Evolutionary conservation across 2,113 vertebrate species (phyloP), one percentile per base, ranked within the genome.

Genomic region (Hyperoodon ampullatus): DNA sequence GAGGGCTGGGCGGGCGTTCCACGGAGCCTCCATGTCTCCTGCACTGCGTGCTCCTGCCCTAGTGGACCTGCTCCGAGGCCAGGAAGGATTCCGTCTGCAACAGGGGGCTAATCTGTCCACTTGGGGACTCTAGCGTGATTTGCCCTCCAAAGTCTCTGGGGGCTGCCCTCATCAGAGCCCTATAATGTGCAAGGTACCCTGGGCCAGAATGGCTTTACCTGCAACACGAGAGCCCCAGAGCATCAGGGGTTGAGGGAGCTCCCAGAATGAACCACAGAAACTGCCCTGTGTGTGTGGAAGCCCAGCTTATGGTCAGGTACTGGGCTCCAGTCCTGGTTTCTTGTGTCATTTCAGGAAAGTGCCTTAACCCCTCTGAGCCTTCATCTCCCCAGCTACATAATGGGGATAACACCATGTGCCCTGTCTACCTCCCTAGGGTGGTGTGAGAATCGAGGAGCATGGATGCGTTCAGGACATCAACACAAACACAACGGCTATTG

Each of bases 331-430:
- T 6, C 53, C 68, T 24, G 13, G n/a, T 70, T 50, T 88, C 70
- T 55, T 93, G 28, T 88, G 85, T 68, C 77, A 89, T 47, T 61
- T 70, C 21, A 30, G 83, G 39, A 19, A 61, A 77, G 26, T 74
- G 30, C 63, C 63, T 77, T 68, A 61, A 26, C 30, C 33, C 85
- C 91, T 90, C 89, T n/a, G 82, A 78, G 74, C 61, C 47, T 44
- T 90, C 65, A 39, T 65, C 74, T 47, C 53, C 83, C 33, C 5
- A 55, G 10, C 26, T n/a, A 28, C 6, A 44, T 3, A 74, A 87
- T 6, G 2, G 55, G 82, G 60, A 30, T 21, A 44, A 30, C 9
- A 83, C 8, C 8, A 13, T 10, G 6, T 3, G n/a, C n/a, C 23
- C n/a, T 88, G 15, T 33, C 33, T 35, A 24, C 19, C 26, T 28